Evolutionary conservation across 1,140 invertebrate genomes (phyloP).

Genomic region (Vanessa tameamea): DNA sequence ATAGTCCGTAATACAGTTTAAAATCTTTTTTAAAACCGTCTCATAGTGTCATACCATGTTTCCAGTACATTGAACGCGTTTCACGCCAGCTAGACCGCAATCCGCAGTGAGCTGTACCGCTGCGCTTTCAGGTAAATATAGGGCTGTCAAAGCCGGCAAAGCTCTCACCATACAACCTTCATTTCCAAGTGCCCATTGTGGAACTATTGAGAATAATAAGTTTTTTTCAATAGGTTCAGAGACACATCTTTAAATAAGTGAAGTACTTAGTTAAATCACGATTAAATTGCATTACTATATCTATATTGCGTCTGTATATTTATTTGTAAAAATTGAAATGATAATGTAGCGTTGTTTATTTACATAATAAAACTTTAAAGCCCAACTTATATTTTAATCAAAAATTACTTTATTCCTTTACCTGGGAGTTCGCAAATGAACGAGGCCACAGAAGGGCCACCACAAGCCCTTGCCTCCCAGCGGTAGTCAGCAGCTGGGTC

Average conservation of each 20-base stretch:
- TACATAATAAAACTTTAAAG: not conserved
- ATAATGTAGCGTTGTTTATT: not conserved
- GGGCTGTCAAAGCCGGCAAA: slow-evolving; percentile 85
- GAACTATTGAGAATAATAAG: slow-evolving; percentile 78
- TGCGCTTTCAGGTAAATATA: slow-evolving; percentile 88
- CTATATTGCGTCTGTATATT: too few relatives aligned
- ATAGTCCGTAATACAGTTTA: slow-evolving; percentile 2
- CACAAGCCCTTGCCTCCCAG: slow-evolving; percentile 86
- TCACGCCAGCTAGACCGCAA: slow-evolving; percentile 92
- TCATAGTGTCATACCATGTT: slow-evolving; percentile 81
- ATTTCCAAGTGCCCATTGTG: slow-evolving; percentile 84
- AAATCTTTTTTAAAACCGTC: slow-evolving; percentile 5
- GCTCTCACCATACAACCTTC: slow-evolving; percentile 85
- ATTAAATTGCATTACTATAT: too few relatives aligned
- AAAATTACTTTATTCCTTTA: slow-evolving; percentile 46
- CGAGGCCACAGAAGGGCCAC: slow-evolving; percentile 86
- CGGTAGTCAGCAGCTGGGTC: slow-evolving; percentile 86
- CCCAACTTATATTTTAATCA: not conserved
- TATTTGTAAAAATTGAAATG: too few relatives aligned
- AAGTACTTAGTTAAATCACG: not conserved
- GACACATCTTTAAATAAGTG: too few relatives aligned
- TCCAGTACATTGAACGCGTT: slow-evolving; percentile 85
- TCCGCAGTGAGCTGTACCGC: slow-evolving; percentile 93
- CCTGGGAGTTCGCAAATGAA: slow-evolving; percentile 88
- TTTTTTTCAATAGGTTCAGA: not conserved